Percentiles rank a stretch among this genome's conserved stretches.
Conservation (phyloP, 2,797 vertebrate genomes). For the Tapera naevia region DNA sequence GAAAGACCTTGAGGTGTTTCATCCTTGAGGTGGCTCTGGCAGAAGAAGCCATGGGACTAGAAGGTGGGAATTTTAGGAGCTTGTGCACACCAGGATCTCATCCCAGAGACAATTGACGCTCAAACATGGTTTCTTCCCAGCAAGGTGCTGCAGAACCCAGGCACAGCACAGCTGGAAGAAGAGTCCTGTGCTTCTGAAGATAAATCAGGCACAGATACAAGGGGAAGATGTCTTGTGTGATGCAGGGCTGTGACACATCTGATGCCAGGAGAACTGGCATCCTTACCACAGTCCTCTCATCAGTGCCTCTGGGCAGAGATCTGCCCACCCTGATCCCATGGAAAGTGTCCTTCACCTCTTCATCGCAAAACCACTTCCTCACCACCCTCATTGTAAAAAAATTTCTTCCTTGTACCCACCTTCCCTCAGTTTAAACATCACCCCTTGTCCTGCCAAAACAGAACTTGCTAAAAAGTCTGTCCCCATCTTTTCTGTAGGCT, state of each 20-base stretch:
- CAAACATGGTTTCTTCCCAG: neutral
- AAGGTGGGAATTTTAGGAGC: neutral
- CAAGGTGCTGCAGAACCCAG: rapidly evolving
- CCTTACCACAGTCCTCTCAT: neutral
- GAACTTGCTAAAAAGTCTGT: no score
- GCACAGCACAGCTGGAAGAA: neutral
- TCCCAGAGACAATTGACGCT: neutral
- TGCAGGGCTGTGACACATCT: neutral
- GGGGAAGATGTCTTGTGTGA: neutral
- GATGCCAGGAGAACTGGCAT: neutral
- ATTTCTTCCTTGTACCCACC: no score
- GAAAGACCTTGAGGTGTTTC: neutral
- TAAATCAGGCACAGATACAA: neutral
- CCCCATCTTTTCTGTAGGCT: no score
- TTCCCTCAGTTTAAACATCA: no score
- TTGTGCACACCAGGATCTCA: neutral
- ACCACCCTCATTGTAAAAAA: no score
- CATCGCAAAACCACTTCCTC: no score
- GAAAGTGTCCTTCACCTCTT: neutral
- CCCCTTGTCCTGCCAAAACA: no score
- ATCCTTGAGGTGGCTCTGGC: neutral
- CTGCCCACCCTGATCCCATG: rapidly evolving
- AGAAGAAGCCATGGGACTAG: neutral
- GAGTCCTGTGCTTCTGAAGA: neutral
- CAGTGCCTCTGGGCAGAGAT: neutral